These are phyloP conservation scores for Megaustenia siamemsis DNA, from an alignment of 2,888 invertebrate species.

Conservation along the genomic window DNA sequence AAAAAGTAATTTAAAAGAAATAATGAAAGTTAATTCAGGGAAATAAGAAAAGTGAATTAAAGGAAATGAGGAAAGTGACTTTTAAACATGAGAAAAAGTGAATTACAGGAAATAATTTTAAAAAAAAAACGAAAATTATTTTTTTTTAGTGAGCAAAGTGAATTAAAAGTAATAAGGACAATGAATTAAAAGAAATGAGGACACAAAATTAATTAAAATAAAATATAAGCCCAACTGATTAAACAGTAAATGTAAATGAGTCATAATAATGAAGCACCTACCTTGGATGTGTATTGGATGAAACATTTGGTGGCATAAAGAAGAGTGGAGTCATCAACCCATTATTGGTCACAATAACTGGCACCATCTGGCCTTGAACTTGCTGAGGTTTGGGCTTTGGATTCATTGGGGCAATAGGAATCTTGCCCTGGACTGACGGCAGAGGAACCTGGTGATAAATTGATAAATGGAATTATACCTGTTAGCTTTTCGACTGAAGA, in stretches of 20 bases:
- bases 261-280: neutral
- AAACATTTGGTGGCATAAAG: conserved; percentile 10
- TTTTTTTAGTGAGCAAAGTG: no score
- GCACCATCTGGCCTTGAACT: conserved; percentile 6
- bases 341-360: neutral
- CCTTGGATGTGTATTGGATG: conserved; percentile 17
- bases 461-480: no score
- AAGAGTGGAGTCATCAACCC: neutral
- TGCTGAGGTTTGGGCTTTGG: neutral
- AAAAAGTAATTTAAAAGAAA: no score
- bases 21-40: no score
- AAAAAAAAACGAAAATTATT: no score
- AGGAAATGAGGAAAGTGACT: no score
- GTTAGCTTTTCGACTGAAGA: no score
- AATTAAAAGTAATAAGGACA: no score
- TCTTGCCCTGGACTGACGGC: conserved; percentile 20
- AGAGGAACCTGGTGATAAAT: neutral
- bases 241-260: no score
- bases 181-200: neutral
- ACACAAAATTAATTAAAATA: neutral
- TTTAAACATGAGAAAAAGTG: no score
- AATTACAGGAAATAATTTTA: no score
- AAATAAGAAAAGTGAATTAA: no score
- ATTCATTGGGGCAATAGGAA: neutral
- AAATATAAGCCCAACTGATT: neutral